Evolutionary conservation across 2,113 vertebrate genomes (phyloP).

Genomic region (Riparia riparia): DNA sequence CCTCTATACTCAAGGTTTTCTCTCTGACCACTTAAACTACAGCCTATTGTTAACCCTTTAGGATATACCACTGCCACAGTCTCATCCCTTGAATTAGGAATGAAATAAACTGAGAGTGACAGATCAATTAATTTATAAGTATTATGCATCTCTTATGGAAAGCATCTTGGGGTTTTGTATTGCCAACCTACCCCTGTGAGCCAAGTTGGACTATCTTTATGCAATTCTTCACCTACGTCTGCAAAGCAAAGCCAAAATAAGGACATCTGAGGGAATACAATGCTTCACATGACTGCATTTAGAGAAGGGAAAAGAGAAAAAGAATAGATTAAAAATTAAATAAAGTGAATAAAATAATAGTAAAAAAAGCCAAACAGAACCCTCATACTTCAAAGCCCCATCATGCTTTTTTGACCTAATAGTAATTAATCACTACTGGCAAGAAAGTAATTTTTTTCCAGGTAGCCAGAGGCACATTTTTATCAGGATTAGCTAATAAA

Average conservation of each 20-base stretch:
- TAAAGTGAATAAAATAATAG: background rate
- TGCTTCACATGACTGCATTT: constrained; percentile 57
- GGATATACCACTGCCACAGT: background rate
- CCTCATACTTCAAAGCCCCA: constrained; percentile 70
- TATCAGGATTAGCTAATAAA: constrained; percentile 82
- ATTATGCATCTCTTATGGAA: constrained; percentile 20
- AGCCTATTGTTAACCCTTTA: constrained; percentile 43
- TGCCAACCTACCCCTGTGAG: constrained; percentile 19
- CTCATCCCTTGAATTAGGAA: background rate
- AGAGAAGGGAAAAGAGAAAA: constrained; percentile 5
- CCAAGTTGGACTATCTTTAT: constrained; percentile 52
- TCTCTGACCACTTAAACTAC: background rate
- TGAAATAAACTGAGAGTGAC: constrained; percentile 21
- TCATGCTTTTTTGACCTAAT: constrained; percentile 75
- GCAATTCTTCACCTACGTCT: constrained; percentile 59
- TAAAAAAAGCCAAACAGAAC: constrained; percentile 45
- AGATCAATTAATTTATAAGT: constrained; percentile 51
- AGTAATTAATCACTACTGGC: constrained; percentile 80
- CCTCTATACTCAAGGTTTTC: background rate
- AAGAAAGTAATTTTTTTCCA: constrained; percentile 75
- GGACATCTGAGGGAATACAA: constrained; percentile 57
- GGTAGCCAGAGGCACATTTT: constrained; percentile 80
- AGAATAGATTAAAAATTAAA: constrained; percentile 19
- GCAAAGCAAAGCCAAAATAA: constrained; percentile 67
- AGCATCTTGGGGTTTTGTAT: constrained; percentile 26